A percentile compares a stretch with the other conserved stretches of the same genome.
These are phyloP conservation scores for Siderastrea siderea DNA, from an alignment of 92 coral and sea anemone species.

Conservation along the genomic window DNA sequence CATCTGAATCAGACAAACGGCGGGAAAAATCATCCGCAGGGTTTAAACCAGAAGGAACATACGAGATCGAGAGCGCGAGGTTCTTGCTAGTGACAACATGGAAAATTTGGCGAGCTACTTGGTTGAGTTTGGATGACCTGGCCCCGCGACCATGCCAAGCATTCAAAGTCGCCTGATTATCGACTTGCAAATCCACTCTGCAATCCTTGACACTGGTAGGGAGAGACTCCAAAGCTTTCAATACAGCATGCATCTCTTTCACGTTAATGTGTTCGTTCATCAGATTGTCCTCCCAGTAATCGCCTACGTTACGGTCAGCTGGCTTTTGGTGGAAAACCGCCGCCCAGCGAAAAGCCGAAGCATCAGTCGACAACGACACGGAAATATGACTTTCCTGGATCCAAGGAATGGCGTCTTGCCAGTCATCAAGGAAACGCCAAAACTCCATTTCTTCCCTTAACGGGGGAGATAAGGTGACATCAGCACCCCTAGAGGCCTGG, in stretches of 20 bases:
- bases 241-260: slow-evolving; percentile 24
- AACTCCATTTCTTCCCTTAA: slow-evolving; percentile 25
- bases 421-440: slow-evolving; percentile 41
- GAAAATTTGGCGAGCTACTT: slow-evolving; percentile 11
- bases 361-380: slow-evolving; percentile 33
- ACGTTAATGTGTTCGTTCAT: slow-evolving; percentile 7
- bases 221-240: slow-evolving; percentile 1
- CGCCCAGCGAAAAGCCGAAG: slow-evolving; percentile 47
- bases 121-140: neutral
- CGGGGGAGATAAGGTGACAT: too few species aligned
- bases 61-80: too few species aligned
- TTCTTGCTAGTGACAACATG: too few species aligned
- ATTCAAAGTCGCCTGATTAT: neutral
- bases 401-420: slow-evolving; percentile 25
- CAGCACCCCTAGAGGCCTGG: too few species aligned
- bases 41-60: too few species aligned
- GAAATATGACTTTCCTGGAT: slow-evolving; percentile 30
- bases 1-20: too few species aligned
- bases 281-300: slow-evolving; percentile 50
- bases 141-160: slow-evolving; percentile 42
- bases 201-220: neutral
- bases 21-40: too few species aligned
- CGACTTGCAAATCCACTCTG: neutral
- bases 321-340: slow-evolving; percentile 17
- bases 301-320: slow-evolving; percentile 11